A percentile compares a stretch with the other conserved stretches of the same genome.
These are phyloP conservation scores for Tetranychus piercei DNA, from an alignment of 2,888 invertebrate species.

Conservation along the genomic window DNA sequence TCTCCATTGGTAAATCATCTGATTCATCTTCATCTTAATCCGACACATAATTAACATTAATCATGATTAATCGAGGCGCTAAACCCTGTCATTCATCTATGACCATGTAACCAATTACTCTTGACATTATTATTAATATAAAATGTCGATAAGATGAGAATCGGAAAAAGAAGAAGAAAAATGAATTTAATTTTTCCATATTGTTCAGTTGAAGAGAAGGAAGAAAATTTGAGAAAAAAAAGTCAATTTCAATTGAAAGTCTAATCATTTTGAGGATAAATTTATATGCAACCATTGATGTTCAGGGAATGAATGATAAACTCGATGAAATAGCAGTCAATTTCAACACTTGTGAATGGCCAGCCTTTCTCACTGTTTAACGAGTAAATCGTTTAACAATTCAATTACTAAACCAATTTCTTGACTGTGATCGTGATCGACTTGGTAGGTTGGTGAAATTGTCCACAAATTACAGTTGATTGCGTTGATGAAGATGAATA, in stretches of 20 bases:
- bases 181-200: neutral
- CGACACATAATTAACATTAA: constrained; percentile 1
- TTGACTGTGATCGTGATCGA: too few species aligned
- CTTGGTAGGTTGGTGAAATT: too few species aligned
- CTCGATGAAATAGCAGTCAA: too few species aligned
- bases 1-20: neutral
- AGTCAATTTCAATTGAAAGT: neutral
- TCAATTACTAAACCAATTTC: too few species aligned
- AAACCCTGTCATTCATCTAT: neutral
- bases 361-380: too few species aligned
- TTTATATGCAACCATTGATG: neutral
- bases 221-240: neutral
- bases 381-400: too few species aligned
- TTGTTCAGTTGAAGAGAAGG: neutral
- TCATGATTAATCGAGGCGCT: neutral
- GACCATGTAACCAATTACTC: neutral
- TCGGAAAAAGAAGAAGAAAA: neutral
- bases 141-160: neutral
- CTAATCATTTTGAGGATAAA: neutral
- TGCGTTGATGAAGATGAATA: too few species aligned
- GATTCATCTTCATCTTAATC: neutral
- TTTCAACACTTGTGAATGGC: too few species aligned
- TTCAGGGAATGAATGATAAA: too few species aligned
- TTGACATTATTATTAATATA: neutral
- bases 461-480: too few species aligned